These are phyloP conservation scores for Salminus brasiliensis DNA, from an alignment of 2,113 vertebrate species.

Conservation along the genomic window DNA sequence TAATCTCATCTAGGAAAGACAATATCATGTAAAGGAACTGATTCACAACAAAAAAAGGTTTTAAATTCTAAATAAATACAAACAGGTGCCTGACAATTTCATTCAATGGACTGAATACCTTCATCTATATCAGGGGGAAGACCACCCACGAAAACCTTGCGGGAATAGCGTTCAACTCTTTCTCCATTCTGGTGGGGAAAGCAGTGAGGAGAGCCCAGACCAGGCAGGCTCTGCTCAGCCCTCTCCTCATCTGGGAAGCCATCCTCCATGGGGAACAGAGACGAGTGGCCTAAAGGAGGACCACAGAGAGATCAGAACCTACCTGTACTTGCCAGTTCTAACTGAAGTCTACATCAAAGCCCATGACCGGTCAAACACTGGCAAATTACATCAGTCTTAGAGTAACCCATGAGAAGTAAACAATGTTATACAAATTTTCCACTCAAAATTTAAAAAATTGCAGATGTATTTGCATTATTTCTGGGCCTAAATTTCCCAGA, in stretches of 20 bases:
- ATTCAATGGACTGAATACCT: conserved; percentile 76
- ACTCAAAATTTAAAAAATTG: background rate
- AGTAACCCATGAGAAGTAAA: background rate
- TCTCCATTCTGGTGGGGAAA: conserved; percentile 99
- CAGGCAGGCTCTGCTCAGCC: conserved; percentile 89
- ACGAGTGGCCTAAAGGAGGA: conserved; percentile 86
- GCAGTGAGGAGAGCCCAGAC: conserved; percentile 94
- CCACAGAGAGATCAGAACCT: background rate
- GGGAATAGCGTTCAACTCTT: conserved; percentile 94
- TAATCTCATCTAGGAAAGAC: conserved; percentile 82
- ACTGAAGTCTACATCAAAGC: background rate
- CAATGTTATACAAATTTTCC: background rate
- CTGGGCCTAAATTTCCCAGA: background rate
- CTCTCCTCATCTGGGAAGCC: conserved; percentile 97
- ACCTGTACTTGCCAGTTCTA: background rate
- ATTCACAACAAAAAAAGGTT: background rate
- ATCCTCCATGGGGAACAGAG: conserved; percentile 98
- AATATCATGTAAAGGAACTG: background rate
- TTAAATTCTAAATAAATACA: too few species aligned
- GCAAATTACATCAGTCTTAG: background rate
- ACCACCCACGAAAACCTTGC: conserved; percentile 97
- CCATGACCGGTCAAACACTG: background rate
- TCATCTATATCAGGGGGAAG: conserved; percentile 97
- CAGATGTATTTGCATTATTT: background rate
- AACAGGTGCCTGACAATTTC: background rate